These are phyloP conservation scores for Hoplostethus mediterraneus DNA, from an alignment of 2,797 vertebrate species.

Conservation along the genomic window DNA sequence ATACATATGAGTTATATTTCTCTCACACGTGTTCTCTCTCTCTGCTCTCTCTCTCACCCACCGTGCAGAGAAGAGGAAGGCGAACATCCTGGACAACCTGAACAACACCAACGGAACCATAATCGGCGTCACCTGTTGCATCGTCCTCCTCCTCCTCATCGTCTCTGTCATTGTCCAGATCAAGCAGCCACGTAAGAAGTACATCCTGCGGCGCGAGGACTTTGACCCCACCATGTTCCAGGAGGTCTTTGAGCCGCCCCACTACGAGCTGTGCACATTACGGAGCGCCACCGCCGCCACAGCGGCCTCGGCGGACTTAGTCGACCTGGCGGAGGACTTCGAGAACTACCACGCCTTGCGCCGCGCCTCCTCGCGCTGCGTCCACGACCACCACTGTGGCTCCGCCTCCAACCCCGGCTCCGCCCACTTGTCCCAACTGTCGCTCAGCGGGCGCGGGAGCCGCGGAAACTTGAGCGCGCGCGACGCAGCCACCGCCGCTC, in stretches of 20 bases:
- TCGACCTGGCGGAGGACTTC: conserved; percentile 95
- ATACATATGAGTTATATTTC: not conserved
- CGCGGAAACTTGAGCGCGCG: conserved; percentile 93
- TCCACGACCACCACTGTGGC: conserved; percentile 99
- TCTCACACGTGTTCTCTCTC: conserved; percentile 1
- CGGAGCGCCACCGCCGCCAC: conserved; percentile 86
- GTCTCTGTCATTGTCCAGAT: conserved; percentile 97
- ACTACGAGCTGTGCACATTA: conserved; percentile 97
- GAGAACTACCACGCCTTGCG: conserved; percentile 96
- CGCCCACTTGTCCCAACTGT: conserved; percentile 79
- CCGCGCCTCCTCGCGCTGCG: conserved; percentile 94
- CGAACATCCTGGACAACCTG: conserved; percentile 96
- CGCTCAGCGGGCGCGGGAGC: conserved; percentile 75
- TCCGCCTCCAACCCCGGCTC: conserved; percentile 81
- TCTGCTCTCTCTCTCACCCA: conserved; percentile 25
- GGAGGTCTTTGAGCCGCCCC: conserved; percentile 98
- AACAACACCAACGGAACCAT: conserved; percentile 98
- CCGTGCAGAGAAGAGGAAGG: conserved; percentile 93
- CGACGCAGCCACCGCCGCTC: conserved; percentile 87
- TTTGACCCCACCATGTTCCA: conserved; percentile 98
- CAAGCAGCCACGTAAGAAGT: conserved; percentile 99
- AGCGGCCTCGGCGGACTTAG: conserved; percentile 90
- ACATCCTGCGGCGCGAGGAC: conserved; percentile 94
- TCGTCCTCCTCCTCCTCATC: conserved; percentile 95
- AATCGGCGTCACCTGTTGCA: conserved; percentile 96